Conservation (phyloP, 2,797 vertebrate species). For the Pangasius larnaudii region DNA sequence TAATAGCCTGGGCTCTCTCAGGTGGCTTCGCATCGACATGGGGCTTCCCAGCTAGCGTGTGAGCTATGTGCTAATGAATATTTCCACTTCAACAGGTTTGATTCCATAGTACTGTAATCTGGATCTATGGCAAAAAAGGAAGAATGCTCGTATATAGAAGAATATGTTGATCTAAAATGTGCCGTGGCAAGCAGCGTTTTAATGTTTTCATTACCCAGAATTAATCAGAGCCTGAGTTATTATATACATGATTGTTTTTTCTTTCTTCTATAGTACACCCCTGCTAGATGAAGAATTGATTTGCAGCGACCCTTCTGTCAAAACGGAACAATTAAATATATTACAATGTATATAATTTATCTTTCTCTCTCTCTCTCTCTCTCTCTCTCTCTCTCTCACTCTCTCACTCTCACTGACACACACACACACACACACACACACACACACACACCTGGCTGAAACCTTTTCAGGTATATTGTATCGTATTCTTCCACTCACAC, state of each 20-base stretch:
- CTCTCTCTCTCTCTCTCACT: neutral
- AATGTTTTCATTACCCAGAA: neutral
- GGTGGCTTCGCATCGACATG: slow-evolving; percentile 59
- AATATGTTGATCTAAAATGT: neutral
- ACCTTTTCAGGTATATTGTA: slow-evolving; percentile 74
- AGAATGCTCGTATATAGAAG: neutral
- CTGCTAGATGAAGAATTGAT: neutral
- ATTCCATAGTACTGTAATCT: slow-evolving; percentile 27
- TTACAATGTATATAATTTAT: too few species aligned
- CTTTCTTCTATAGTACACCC: neutral
- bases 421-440: slow-evolving; percentile 18
- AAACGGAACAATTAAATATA: neutral
- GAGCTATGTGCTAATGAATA: slow-evolving; percentile 68
- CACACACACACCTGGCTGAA: slow-evolving; percentile 62
- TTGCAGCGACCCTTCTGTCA: neutral
- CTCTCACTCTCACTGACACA: neutral
- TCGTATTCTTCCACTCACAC: slow-evolving; percentile 66
- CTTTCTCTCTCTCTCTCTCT: neutral
- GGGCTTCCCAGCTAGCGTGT: slow-evolving; percentile 53
- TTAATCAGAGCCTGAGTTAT: neutral
- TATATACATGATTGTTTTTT: neutral
- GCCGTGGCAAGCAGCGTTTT: neutral
- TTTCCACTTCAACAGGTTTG: slow-evolving; percentile 54
- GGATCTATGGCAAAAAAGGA: neutral
- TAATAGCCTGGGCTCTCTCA: slow-evolving; percentile 73